These are phyloP conservation scores for Sarcophaga peregrina DNA, from an alignment of 1,140 invertebrate genomes.

Conservation along the genomic window DNA sequence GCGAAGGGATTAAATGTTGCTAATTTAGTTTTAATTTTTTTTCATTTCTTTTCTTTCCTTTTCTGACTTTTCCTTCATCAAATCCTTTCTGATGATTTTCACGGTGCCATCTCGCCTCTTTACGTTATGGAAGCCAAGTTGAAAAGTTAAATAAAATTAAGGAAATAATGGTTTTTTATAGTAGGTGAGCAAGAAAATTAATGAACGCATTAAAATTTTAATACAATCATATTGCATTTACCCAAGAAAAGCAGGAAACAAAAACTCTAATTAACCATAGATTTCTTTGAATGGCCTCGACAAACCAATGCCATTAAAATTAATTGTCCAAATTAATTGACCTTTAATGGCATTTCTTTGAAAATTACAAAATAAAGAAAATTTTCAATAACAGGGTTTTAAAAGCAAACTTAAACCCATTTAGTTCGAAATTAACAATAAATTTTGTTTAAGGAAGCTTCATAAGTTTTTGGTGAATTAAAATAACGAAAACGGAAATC, in stretches of 20 bases:
- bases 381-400: too few relatives aligned
- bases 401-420: too few relatives aligned
- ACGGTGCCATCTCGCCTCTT: too few relatives aligned
- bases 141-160: slow-evolving; percentile 34
- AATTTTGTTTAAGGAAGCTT: too few relatives aligned
- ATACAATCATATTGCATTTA: background rate
- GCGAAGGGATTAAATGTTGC: slow-evolving; percentile 30
- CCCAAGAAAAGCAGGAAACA: background rate
- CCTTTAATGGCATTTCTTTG: background rate
- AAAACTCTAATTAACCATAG: background rate
- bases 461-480: too few relatives aligned
- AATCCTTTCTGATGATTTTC: too few relatives aligned
- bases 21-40: slow-evolving; percentile 34
- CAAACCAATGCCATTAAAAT: background rate
- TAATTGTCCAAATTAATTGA: background rate
- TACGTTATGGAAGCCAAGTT: background rate
- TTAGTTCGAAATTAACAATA: too few relatives aligned
- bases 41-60: background rate
- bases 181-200: background rate
- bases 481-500: too few relatives aligned
- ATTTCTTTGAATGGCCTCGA: background rate
- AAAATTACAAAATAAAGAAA: too few relatives aligned
- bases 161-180: slow-evolving; percentile 14
- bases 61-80: background rate
- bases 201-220: slow-evolving; percentile 10